Conservation (phyloP, 2,888 invertebrate species). For the Agrochola lychnidis region DNA sequence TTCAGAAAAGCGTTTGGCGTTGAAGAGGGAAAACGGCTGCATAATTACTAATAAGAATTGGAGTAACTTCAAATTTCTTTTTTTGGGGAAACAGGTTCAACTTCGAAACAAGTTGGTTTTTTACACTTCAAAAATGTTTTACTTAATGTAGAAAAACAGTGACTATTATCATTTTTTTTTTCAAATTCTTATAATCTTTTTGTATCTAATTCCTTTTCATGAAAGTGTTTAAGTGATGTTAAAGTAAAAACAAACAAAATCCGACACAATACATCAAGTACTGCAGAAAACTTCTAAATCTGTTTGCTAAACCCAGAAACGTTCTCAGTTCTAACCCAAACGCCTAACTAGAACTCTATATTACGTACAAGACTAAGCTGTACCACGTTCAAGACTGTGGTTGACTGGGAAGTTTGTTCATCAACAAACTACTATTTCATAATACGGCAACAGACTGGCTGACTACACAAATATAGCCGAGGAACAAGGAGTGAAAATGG, state of each 20-base stretch:
- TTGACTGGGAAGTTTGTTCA: conserved; percentile 66
- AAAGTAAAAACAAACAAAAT: conserved; percentile 34
- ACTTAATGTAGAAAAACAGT: background rate
- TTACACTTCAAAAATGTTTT: conserved; percentile 11
- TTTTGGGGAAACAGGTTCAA: conserved; percentile 33
- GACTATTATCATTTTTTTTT: background rate
- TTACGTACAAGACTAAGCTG: conserved; percentile 53
- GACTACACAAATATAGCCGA: conserved; percentile 55
- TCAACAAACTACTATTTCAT: conserved; percentile 69
- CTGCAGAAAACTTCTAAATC: conserved; percentile 43
- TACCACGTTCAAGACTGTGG: conserved; percentile 54
- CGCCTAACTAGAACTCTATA: conserved; percentile 55
- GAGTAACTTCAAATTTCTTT: conserved; percentile 55
- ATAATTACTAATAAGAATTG: conserved; percentile 63
- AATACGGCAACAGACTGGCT: conserved; percentile 66
- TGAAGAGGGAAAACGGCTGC: conserved; percentile 52
- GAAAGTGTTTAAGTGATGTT: background rate
- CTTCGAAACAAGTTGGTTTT: conserved; percentile 40
- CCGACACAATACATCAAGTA: conserved; percentile 11
- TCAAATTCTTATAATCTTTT: background rate
- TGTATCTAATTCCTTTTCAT: background rate
- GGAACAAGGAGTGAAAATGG: conserved; percentile 59
- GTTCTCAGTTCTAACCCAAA: conserved; percentile 41
- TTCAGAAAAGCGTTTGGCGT: conserved; percentile 55
- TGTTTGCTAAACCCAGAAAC: conserved; percentile 46